A percentile compares a stretch with the other conserved stretches of the same genome.
These are phyloP conservation scores for Pseudonaja textilis DNA, from an alignment of 2,113 vertebrate genomes.

Conservation along the genomic window DNA sequence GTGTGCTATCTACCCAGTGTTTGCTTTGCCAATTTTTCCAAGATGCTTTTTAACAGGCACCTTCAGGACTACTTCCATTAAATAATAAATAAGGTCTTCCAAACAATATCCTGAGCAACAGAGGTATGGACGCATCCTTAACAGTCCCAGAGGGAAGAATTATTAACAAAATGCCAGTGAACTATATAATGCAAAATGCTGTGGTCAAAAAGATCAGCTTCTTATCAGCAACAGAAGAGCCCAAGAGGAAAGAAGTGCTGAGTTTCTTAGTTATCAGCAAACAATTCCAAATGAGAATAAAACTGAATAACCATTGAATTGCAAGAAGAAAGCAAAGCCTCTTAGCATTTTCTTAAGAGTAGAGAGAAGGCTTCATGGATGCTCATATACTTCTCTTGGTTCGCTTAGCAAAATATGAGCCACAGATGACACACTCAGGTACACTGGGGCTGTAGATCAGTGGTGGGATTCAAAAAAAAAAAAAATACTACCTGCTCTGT, in stretches of 20 bases:
- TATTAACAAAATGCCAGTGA: not conserved
- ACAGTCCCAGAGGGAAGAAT: not conserved
- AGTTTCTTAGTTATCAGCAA: not conserved
- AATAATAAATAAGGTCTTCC: not conserved
- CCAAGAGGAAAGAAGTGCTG: not conserved
- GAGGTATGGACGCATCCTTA: not conserved
- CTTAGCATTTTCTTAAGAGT: not conserved
- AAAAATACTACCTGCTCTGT: too few species aligned
- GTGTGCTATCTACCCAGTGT: not conserved
- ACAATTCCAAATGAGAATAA: not conserved
- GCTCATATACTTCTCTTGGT: not conserved
- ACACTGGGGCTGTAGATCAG: not conserved
- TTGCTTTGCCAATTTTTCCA: not conserved
- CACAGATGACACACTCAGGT: not conserved
- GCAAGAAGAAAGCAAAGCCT: not conserved
- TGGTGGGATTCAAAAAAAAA: too few species aligned
- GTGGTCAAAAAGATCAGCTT: not conserved
- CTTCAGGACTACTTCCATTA: not conserved
- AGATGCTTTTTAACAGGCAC: not conserved
- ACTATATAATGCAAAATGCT: not conserved
- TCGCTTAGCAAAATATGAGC: not conserved
- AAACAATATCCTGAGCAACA: not conserved
- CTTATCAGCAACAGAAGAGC: not conserved
- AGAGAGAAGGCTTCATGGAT: not conserved
- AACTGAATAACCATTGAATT: not conserved